Evolutionary conservation across 2,113 vertebrate species (phyloP).

Genomic region (Oenanthe melanoleuca): DNA sequence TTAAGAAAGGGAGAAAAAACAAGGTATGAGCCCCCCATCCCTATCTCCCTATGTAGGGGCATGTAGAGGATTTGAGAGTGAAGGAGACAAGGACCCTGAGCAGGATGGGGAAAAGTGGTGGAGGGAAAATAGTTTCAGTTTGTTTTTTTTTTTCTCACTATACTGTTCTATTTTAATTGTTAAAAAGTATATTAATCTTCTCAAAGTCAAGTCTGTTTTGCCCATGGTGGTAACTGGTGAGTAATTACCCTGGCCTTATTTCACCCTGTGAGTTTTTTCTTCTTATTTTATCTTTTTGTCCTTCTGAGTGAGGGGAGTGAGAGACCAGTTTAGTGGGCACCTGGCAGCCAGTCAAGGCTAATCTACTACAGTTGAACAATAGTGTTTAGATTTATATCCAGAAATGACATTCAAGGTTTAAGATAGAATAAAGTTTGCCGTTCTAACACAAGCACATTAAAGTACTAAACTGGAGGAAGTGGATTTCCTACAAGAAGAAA

Average conservation of each 20-base stretch:
- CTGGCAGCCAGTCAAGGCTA: background rate
- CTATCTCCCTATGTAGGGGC: accelerated
- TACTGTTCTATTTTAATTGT: background rate
- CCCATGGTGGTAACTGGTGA: background rate
- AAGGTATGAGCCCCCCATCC: background rate
- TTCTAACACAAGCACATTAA: background rate
- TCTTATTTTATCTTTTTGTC: background rate
- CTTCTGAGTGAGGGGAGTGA: background rate
- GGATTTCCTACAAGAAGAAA: background rate
- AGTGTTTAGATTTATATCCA: background rate
- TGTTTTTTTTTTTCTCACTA: background rate
- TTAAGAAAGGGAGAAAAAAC: background rate
- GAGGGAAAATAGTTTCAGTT: background rate
- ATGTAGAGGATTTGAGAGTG: background rate
- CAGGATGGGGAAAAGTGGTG: background rate
- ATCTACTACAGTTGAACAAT: background rate
- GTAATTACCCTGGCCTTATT: background rate
- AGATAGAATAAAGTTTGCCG: background rate
- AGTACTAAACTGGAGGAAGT: background rate
- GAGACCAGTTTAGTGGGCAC: background rate
- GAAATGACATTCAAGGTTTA: background rate
- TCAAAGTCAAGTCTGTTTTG: background rate
- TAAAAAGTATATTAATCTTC: background rate
- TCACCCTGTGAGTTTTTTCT: background rate
- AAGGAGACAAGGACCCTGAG: background rate